A percentile compares a stretch with the other conserved stretches of the same genome.
These are phyloP conservation scores for Drosophila suzukii DNA, from an alignment of 1,140 invertebrate genomes.

Conservation along the genomic window DNA sequence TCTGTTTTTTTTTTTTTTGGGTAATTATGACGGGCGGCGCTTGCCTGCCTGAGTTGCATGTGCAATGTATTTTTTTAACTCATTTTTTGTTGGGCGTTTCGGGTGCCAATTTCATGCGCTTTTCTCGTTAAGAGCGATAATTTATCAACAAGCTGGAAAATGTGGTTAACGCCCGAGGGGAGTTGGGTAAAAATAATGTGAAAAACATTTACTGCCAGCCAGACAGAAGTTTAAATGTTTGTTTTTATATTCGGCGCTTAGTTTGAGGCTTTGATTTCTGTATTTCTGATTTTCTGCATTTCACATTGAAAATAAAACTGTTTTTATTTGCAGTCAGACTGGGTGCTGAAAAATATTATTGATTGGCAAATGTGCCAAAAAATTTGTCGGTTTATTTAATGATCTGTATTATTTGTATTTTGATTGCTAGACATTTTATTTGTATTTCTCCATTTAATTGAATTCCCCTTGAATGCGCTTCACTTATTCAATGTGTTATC, in stretches of 20 bases:
- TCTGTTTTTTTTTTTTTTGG: slow-evolving; percentile 22
- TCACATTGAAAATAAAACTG: background rate
- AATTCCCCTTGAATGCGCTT: background rate
- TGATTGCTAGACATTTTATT: background rate
- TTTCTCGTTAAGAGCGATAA: slow-evolving; percentile 58
- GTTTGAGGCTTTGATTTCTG: too few relatives aligned
- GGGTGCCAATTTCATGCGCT: slow-evolving; percentile 57
- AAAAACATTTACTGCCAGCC: slow-evolving; percentile 1
- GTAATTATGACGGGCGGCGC: slow-evolving; percentile 71
- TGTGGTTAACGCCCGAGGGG: background rate
- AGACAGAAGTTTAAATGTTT: slow-evolving; percentile 11
- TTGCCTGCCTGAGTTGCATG: slow-evolving; percentile 70
- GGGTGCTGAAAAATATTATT: background rate
- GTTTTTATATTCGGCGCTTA: background rate
- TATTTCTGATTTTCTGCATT: slow-evolving; percentile 1
- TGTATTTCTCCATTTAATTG: slow-evolving; percentile 1
- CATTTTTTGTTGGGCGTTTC: slow-evolving; percentile 6
- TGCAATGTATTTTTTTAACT: slow-evolving; percentile 55
- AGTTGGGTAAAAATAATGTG: background rate
- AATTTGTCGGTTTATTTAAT: background rate
- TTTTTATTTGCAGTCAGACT: too few relatives aligned
- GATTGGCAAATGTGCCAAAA: background rate
- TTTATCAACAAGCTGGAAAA: slow-evolving; percentile 35
- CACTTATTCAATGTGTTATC: slow-evolving; percentile 11
- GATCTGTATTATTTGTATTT: background rate